Percentiles rank a stretch among this genome's conserved stretches.
These are phyloP conservation scores for Channa argus DNA, from an alignment of 2,113 vertebrate species.

Conservation along the genomic window DNA sequence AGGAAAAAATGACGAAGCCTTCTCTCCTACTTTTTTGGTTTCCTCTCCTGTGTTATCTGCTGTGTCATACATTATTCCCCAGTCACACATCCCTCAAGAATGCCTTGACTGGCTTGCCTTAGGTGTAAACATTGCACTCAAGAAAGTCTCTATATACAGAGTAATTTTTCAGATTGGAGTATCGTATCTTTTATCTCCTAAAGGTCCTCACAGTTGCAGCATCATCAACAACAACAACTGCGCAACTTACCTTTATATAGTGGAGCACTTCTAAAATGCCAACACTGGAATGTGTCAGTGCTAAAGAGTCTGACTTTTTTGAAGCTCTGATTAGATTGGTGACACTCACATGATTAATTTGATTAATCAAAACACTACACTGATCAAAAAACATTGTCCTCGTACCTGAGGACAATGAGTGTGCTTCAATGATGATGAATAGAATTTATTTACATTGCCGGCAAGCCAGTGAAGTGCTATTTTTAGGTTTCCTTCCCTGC, in stretches of 20 bases:
- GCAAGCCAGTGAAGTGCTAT: conserved; percentile 54
- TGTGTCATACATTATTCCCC: conserved; percentile 38
- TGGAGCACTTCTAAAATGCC: conserved; percentile 53
- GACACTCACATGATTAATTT: conserved; percentile 63
- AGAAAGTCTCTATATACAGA: conserved; percentile 8
- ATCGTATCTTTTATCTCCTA: conserved; percentile 28
- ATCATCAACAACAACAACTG: conserved; percentile 52
- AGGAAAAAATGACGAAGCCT: conserved; percentile 8
- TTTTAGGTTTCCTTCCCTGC: conserved; percentile 69
- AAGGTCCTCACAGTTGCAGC: conserved; percentile 23
- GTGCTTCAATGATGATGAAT: conserved; percentile 63
- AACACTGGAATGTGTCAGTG: conserved; percentile 55
- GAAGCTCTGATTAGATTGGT: conserved; percentile 57
- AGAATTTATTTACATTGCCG: conserved; percentile 64
- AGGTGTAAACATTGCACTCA: conserved; percentile 2
- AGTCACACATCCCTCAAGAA: conserved; percentile 29
- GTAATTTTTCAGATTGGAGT: conserved; percentile 34
- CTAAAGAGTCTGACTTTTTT: conserved; percentile 70
- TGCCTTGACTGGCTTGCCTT: conserved; percentile 14
- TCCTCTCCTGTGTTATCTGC: conserved; percentile 15
- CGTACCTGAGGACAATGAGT: conserved; percentile 53
- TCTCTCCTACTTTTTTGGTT: conserved; percentile 21
- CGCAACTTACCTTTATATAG: conserved; percentile 37
- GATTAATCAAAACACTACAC: conserved; percentile 39
- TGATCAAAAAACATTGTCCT: conserved; percentile 32